Percentiles rank a stretch among this genome's conserved stretches.
These are phyloP conservation scores for Phocoena sinus DNA, from an alignment of 2,113 vertebrate genomes.

Conservation along the genomic window DNA sequence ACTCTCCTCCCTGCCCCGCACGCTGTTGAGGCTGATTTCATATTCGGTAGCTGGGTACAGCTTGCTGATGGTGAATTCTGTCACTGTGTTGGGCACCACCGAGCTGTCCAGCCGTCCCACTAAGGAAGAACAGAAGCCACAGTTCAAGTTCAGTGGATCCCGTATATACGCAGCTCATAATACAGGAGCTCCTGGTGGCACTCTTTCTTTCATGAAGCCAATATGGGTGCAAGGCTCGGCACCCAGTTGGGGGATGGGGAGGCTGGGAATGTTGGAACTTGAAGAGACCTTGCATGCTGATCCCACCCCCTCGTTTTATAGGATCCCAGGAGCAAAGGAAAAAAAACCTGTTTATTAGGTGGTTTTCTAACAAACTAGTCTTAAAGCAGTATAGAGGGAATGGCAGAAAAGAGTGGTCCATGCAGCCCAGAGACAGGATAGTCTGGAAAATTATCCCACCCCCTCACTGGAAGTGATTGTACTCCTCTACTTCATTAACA, in stretches of 20 bases:
- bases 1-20: conserved; percentile 91
- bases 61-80: conserved; percentile 85
- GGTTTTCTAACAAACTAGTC: background rate
- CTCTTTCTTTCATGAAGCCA: background rate
- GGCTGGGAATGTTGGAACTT: background rate
- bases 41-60: conserved; percentile 94
- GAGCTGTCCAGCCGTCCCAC: conserved; percentile 91
- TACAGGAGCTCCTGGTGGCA: background rate
- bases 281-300: background rate
- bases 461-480: background rate
- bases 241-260: background rate
- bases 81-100: conserved; percentile 87
- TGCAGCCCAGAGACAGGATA: background rate
- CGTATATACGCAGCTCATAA: accelerated
- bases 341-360: background rate
- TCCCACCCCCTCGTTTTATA: background rate
- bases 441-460: background rate
- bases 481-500: background rate
- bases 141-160: background rate
- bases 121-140: conserved; percentile 48
- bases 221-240: background rate
- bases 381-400: background rate
- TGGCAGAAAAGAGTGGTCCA: background rate
- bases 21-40: conserved; percentile 87
- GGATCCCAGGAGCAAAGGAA: background rate